Conservation (phyloP, 2,113 vertebrate species). For the Melospiza georgiana region DNA sequence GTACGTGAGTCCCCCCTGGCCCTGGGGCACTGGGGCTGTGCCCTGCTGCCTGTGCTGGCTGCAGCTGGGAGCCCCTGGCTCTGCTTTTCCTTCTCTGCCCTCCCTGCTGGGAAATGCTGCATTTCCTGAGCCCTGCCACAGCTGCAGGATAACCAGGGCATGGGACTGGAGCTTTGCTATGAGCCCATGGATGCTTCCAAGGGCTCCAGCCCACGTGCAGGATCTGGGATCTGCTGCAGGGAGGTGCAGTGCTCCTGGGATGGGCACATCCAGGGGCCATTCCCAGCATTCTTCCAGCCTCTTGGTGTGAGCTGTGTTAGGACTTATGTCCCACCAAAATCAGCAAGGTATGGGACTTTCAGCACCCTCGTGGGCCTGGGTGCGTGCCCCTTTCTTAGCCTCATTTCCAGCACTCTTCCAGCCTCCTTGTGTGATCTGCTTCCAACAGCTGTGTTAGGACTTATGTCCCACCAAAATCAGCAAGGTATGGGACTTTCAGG, state of each 20-base stretch:
- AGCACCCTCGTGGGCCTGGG: rapidly evolving
- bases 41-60: neutral
- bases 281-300: neutral
- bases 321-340: rapidly evolving
- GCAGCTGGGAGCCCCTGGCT: neutral
- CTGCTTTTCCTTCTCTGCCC: neutral
- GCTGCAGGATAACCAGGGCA: rapidly evolving
- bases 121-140: neutral
- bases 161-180: neutral
- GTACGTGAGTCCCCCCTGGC: slow-evolving; percentile 68
- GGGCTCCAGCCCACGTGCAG: neutral
- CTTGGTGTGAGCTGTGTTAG: rapidly evolving
- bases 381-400: neutral
- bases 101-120: neutral
- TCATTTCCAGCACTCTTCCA: neutral
- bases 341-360: neutral
- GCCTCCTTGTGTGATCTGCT: neutral
- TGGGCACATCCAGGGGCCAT: rapidly evolving
- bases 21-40: rapidly evolving
- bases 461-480: neutral
- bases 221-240: neutral
- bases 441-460: neutral
- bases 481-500: neutral
- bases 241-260: neutral
- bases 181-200: neutral